Evolutionary conservation across 2,888 invertebrate species (phyloP), one percentile per base, ranked within the genome.

Genomic region (Cerastis rubricosa): DNA sequence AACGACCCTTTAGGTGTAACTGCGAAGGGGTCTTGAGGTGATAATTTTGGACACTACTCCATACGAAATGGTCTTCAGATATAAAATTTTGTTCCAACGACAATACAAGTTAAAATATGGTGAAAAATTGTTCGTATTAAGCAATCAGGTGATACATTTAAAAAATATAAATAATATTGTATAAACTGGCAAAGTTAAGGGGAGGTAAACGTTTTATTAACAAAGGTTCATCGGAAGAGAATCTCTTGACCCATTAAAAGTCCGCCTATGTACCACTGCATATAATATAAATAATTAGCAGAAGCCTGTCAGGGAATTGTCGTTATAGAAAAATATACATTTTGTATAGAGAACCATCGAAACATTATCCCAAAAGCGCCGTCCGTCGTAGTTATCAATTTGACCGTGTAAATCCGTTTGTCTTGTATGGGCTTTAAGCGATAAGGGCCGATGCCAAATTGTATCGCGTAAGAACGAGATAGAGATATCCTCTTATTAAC

Each of bases 361-460:
- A 68, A 43, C 3, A 47, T 35, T 71, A 70, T 35, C 65, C 59
- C 25, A 69, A 67, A 57, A 61, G 70, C 9, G 57, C 54, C 57
- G 67, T 86, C 81, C 86, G 84, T 86, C 87, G 74, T 77, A 76
- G 79, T 87, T 90, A 91, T 89, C 91, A 89, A 91, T 90, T 93
- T 93, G 92, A 90, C 90, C 92, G 92, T 91, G 87, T 87, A 92
- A 92, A 91, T 91, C 91, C 91, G 85, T 87, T 90, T 88, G 89
- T 87, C 86, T 88, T 85, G 83, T 89, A 90, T 90, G 84, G 88
- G 87, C 81, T 89, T 91, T 85, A 78, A 83, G 80, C 83, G 82
- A 85, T 85, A 76, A 81, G 81, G 68, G 43, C 78, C 81, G 81
- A 83, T 85, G 87, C 88, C 86, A 89, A 90, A 90, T 88, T 83